Base-by-base conservation (phyloP, 2,113 vertebrate genomes). In the Brienomyrus brachyistius region DNA sequence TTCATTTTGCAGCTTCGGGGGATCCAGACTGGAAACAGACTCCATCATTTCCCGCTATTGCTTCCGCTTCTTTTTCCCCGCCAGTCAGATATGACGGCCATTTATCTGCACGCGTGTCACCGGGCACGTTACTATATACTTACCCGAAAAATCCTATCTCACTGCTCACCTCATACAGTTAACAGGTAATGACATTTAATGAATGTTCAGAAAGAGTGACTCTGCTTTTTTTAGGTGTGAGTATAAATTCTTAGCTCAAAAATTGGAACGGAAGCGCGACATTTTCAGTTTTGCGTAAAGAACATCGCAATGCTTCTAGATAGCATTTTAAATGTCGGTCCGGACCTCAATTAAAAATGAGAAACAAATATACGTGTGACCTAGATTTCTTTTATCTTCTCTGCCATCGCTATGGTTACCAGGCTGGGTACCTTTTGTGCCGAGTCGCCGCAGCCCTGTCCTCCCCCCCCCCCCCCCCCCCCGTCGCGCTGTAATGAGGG, bases 371-470 rank as follows among this genome's bases (percentile, higher is more conserved):
- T 54, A 84, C 31, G 21, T 84, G 11, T 89, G 88, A 84, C 88
- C 88, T 89, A 77, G 23, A 59, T 83, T 84, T 89, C 51, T 54
- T 84, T 59, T 84, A 56, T 59, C 51, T 40, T 59, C 23, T 48
- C 66, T n/a, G 31, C 77, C 52, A 84, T 89, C 88, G 54, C 88
- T 89, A 89, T 89, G 88, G 88, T 89, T 89, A 89, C 88, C 31
- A 47, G 27, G 21, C 70, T 11, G 17, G 70, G 40, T 89, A 83
- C 52, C 74, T 89, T 89, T 89, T 89, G 88, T 89, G 77, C 31
- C 15, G 35, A 8, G 88, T 27, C 27, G 15, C 27, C 31, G 88
- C 66, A 88, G 47, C 50, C 88, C 50, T 11, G 50, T 82, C 45
- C 21, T 74, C 70, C 40, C 40, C 40, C 40, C 40, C 40, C 40